Percentiles rank a stretch among this genome's conserved stretches.
Conservation (phyloP, 2,113 vertebrate species). For the Nicator chloris region DNA sequence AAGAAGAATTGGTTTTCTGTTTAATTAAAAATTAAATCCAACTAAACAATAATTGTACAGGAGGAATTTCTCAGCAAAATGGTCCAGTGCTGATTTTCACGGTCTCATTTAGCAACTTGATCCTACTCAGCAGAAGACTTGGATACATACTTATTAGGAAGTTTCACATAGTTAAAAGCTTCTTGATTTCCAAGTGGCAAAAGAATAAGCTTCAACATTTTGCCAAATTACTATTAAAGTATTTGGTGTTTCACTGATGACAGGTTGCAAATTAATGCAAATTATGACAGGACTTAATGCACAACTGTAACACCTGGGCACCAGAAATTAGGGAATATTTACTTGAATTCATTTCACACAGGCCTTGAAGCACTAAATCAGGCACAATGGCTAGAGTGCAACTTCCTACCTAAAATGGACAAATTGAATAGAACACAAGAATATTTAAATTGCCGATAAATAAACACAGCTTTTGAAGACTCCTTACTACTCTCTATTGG, state of each 20-base stretch:
- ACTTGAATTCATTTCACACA: not conserved
- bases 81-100: not conserved
- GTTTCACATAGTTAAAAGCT: not conserved
- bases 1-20: not conserved
- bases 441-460: not conserved
- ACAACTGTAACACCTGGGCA: conserved; percentile 26
- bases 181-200: not conserved
- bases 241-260: not conserved
- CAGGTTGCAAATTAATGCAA: not conserved
- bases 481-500: not conserved
- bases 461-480: not conserved
- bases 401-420: not conserved
- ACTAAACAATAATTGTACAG: not conserved
- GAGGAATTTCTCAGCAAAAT: not conserved
- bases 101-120: not conserved
- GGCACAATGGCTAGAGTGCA: not conserved
- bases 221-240: not conserved
- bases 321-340: conserved; percentile 16
- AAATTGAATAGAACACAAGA: conserved; percentile 6
- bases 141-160: not conserved
- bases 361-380: conserved; percentile 2
- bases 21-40: not conserved
- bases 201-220: not conserved
- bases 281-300: not conserved
- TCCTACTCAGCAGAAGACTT: not conserved